Evolutionary conservation across 2,888 invertebrate genomes (phyloP).

Genomic region (Nemapogon koenigi): DNA sequence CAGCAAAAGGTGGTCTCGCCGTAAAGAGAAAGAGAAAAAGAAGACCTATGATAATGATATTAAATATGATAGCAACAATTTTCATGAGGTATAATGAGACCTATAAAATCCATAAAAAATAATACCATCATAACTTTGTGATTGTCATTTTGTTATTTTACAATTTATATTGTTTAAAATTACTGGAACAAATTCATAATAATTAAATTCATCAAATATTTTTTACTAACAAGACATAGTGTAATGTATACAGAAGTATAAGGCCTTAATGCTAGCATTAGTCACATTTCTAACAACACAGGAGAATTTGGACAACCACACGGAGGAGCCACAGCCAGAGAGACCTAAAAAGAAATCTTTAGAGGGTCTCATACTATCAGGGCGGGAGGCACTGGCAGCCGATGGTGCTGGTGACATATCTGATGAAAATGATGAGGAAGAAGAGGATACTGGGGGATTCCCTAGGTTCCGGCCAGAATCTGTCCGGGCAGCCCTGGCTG

Average conservation of each 20-base stretch:
- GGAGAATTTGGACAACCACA: too few relatives aligned
- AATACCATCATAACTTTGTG: too few relatives aligned
- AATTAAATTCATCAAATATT: too few relatives aligned
- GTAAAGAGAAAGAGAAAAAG: conserved; percentile 76
- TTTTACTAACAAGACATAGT: too few relatives aligned
- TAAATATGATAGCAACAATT: conserved; percentile 46
- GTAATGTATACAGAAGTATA: too few relatives aligned
- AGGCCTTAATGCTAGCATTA: too few relatives aligned
- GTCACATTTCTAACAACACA: too few relatives aligned
- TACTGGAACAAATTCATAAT: too few relatives aligned
- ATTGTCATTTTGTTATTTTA: too few relatives aligned
- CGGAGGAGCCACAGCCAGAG: conserved; percentile 7
- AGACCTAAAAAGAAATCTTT: conserved; percentile 47
- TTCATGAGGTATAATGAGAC: conserved; percentile 41
- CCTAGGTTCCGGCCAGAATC: conserved; percentile 67
- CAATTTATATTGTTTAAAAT: too few relatives aligned
- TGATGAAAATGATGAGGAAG: conserved; percentile 54
- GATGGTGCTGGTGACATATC: conserved; percentile 71
- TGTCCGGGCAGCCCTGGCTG: conserved; percentile 76
- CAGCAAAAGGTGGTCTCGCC: conserved; percentile 87
- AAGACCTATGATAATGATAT: conserved; percentile 23
- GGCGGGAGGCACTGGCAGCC: conserved; percentile 83
- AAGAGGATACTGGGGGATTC: conserved; percentile 42
- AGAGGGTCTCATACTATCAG: conserved; percentile 73
- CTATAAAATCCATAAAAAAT: conserved; percentile 21